Percentiles rank a stretch among this genome's conserved stretches.
Conservation (phyloP, 2,797 vertebrate species). For the Parambassis ranga region DNA sequence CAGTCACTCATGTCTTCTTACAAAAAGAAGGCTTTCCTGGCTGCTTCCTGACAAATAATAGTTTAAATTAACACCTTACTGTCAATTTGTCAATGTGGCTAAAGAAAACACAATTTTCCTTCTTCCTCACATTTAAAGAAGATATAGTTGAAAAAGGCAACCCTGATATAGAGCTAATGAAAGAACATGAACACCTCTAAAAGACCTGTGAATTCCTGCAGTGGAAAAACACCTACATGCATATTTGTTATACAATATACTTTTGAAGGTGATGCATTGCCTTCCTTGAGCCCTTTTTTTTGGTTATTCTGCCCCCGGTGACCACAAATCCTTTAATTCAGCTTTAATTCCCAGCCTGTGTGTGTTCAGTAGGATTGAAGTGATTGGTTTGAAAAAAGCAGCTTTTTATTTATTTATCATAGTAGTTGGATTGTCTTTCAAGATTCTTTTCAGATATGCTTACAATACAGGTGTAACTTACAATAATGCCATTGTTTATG, state of each 20-base stretch:
- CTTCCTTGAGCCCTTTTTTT: neutral
- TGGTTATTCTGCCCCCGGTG: neutral
- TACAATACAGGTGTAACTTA: slow-evolving; percentile 27
- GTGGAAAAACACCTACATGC: too few species aligned
- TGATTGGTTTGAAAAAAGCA: slow-evolving; percentile 17
- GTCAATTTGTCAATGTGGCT: too few species aligned
- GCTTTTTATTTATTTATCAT: slow-evolving; percentile 28
- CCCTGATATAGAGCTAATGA: too few species aligned
- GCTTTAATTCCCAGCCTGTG: slow-evolving; percentile 5
- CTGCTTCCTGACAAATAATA: neutral
- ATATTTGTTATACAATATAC: too few species aligned
- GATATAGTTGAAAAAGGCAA: too few species aligned
- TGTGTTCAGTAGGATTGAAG: slow-evolving; percentile 30
- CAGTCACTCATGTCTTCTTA: neutral
- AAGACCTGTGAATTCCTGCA: too few species aligned
- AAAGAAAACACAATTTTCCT: too few species aligned
- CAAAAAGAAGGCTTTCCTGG: neutral
- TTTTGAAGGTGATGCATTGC: too few species aligned
- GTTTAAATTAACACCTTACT: too few species aligned
- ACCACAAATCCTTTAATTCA: neutral
- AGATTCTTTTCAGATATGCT: slow-evolving; percentile 37
- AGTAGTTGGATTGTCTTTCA: slow-evolving; percentile 61
- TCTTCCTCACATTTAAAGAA: too few species aligned
- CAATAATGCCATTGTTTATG: slow-evolving; percentile 47
- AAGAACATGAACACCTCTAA: too few species aligned